Conservation (phyloP, 35 echinoderm and acorn worm species). For the Anneissia japonica region DNA sequence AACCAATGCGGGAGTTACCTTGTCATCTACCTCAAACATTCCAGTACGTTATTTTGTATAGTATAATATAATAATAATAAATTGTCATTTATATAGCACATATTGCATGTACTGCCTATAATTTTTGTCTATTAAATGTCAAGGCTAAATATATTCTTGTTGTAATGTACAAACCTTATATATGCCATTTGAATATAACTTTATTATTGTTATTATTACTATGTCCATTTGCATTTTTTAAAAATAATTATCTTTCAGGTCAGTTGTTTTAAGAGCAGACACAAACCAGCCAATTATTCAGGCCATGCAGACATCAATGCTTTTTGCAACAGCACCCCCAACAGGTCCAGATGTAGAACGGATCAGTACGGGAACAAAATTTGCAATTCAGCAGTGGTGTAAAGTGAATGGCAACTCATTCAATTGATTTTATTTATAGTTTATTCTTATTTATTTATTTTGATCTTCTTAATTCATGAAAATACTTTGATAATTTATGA, state of each 20-base stretch:
- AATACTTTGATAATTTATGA: too few relatives aligned
- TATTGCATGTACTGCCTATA: too few relatives aligned
- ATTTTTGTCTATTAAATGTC: too few relatives aligned
- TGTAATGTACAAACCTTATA: too few relatives aligned
- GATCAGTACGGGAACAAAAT: conserved; percentile 59
- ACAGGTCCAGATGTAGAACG: conserved; percentile 58
- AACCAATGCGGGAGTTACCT: background rate
- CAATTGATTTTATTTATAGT: too few relatives aligned
- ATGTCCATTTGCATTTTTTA: background rate
- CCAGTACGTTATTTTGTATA: background rate
- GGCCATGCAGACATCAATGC: conserved; percentile 14
- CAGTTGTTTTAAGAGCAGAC: conserved; percentile 7
- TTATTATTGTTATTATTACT: too few relatives aligned
- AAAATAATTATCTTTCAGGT: conserved; percentile 15
- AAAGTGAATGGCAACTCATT: background rate
- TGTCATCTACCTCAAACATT: background rate
- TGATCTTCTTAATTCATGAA: too few relatives aligned
- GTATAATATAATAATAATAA: too few relatives aligned
- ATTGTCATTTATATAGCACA: too few relatives aligned
- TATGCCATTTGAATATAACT: too few relatives aligned
- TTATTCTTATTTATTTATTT: too few relatives aligned
- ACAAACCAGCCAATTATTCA: background rate
- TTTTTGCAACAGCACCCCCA: conserved; percentile 42
- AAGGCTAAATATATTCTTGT: too few relatives aligned
- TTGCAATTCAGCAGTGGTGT: conserved; percentile 51